Evolutionary conservation across 2,888 invertebrate species (phyloP), one percentile per base, ranked within the genome.

Genomic region (Macrosiphum euphorbiae): DNA sequence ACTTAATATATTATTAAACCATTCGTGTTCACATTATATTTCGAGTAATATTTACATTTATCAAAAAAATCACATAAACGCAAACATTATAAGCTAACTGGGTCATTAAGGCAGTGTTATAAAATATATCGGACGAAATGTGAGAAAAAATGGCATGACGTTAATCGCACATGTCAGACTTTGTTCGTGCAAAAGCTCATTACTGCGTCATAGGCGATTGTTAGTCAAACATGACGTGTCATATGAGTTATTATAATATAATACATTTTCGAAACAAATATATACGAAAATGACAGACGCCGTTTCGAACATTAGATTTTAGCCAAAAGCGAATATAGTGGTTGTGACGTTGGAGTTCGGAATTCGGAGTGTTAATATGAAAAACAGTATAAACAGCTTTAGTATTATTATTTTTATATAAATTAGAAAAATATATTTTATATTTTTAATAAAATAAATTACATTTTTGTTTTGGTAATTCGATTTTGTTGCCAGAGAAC

Each of bases 141-240:
- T 20, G 86, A 58, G 92, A 58, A 88, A 92, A 78, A 78, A 88
- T 84, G 35, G 86, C 86, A 67, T 90, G 86, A 90, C 67, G 61
- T 87, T 90, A 90, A 90, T 94, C 90, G 90, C 86, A 86, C 50
- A 94, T 52, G 90, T 94, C 90, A 94, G 90, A 87, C 86, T 41
- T 86, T 52, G 85, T 94, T 94, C 94, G 94, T 94, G 94, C 50
- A 50, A 86, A 90, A 94, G 61, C 90, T 90, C 86, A 94, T 94
- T 94, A 90, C 41, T 86, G 35, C 26, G 85, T 55, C 86, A 7
- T 61, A 86, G 28, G 67, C 86, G 41, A 88, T 52, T 41, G 28
- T n/a, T 52, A 87, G 52, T 52, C 61, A 50, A 50, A 50, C 20
- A 8, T 35, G 85, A 86, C 58, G 24, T 35, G 26, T 58, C 41